A percentile compares a stretch with the other conserved stretches of the same genome.
phyloP scores from a whole-genome alignment of 92 coral and sea anemone species.

The Porites evermanni region DNA sequence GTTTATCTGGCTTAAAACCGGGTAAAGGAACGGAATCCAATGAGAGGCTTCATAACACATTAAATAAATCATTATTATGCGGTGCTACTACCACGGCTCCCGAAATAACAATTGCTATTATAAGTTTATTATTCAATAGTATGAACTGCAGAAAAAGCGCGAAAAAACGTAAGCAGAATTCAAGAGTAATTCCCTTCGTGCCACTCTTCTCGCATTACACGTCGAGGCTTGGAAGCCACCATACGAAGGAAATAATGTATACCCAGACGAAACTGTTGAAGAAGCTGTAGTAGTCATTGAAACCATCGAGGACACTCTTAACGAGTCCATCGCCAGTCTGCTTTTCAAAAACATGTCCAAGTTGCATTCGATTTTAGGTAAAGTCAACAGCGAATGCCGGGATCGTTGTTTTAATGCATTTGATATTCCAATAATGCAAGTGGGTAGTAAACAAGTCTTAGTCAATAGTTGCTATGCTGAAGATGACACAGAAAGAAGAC shows the following conservation, averaged over 20 bases:
- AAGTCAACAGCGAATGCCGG: neutral
- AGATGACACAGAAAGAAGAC: neutral
- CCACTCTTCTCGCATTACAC: neutral
- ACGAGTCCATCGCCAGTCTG: neutral
- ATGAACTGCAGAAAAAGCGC: conserved; percentile 2
- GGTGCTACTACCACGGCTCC: conserved; percentile 41
- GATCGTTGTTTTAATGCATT: conserved; percentile 21
- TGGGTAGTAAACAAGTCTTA: neutral
- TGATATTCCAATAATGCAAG: conserved; percentile 17
- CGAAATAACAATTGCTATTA: conserved; percentile 36
- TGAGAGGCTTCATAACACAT: conserved; percentile 31
- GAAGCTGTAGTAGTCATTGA: conserved; percentile 4
- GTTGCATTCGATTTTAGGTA: conserved; percentile 7
- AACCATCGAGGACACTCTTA: conserved; percentile 6
- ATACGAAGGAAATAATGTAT: neutral
- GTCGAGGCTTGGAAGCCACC: neutral
- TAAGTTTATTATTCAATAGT: conserved; percentile 17
- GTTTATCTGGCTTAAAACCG: conserved; percentile 59
- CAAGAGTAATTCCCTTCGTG: conserved; percentile 5
- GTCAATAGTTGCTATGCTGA: neutral
- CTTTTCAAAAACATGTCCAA: conserved; percentile 1
- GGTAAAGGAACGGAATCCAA: conserved; percentile 59
- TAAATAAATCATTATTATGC: conserved; percentile 42
- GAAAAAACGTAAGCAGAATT: neutral
- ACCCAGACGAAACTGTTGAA: neutral